Base-by-base conservation (phyloP, 2,113 vertebrate species). In the Hepsetus odoe region DNA sequence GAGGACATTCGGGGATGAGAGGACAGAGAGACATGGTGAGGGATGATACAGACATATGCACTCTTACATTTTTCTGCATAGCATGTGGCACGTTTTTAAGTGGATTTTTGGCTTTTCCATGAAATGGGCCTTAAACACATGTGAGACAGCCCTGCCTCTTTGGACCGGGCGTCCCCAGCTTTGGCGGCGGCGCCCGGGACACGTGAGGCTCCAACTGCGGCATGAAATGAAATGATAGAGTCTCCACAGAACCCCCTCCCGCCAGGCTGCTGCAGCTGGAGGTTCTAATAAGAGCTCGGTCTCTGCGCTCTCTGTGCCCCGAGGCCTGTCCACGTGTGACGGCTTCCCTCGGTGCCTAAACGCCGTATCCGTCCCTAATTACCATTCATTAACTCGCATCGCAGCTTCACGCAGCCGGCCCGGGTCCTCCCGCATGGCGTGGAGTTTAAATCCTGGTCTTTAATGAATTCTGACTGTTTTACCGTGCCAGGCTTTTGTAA, bases 261-360 rank as follows among this genome's bases (percentile, higher is more conserved):
- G 28, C 14, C 14, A 33, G 10, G 16, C 62, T 33, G 51, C 40
- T 44, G 55, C 42, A 42, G 51, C 62, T 30, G 66, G 40, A 75
- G 59, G 32, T 51, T 64, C 59, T 56, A 76, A 76, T 76, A 68
- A 76, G 74, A 76, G 46, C 33, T 76, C 64, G 58, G 20, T 76
- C 62, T 51, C 59, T 32, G 30, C 20, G 18, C 28, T 62, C 33
- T 58, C n/a, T 4, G 7, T 42, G 64, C 74, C 74, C 32, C 16
- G 22, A 56, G 51, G 74, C 62, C 55, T n/a, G 42, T 56, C 24
- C 7, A 9, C n/a, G 74, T 42, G n/a, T 44, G 49, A 58, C 16
- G 62, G 62, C 62, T 67, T 67, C 74, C 62, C 46, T 76, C 61
- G 5, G 44, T 5, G 44, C 9, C 55, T 26, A 56, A n/a, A 59